Conservation (phyloP, 1,140 invertebrate genomes). For the Leptonema lineaticorne region DNA sequence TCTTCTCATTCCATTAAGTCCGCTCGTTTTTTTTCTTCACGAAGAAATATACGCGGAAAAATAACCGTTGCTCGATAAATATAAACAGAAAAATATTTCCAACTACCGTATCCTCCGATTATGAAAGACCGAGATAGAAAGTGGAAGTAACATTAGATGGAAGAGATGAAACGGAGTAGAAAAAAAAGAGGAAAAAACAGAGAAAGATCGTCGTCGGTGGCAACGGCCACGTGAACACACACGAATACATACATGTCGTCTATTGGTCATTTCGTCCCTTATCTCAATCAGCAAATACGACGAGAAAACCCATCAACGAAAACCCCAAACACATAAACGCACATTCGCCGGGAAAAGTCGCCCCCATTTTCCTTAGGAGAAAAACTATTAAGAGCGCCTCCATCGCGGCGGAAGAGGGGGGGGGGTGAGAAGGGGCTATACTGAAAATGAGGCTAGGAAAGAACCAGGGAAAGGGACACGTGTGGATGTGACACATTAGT, state of each 20-base stretch:
- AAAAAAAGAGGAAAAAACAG: too few species aligned
- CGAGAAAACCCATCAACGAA: constrained; percentile 24
- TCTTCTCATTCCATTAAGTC: too few species aligned
- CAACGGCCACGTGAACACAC: too few species aligned
- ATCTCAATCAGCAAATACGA: constrained; percentile 35
- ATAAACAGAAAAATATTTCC: constrained; percentile 12
- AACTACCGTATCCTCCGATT: background rate
- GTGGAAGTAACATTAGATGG: too few species aligned
- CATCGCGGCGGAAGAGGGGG: too few species aligned
- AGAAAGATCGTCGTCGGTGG: too few species aligned
- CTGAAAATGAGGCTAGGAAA: background rate
- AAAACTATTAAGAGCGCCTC: constrained; percentile 39
- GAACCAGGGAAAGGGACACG: constrained; percentile 24
- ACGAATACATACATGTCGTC: background rate
- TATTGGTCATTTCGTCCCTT: constrained; percentile 38
- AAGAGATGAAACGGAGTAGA: background rate
- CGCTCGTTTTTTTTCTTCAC: too few species aligned
- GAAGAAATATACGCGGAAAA: background rate
- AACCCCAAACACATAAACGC: constrained; percentile 35
- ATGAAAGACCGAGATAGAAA: too few species aligned
- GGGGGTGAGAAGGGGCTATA: background rate
- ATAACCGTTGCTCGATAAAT: constrained; percentile 6
- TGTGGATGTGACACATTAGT: constrained; percentile 43
- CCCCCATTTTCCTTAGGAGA: constrained; percentile 8
- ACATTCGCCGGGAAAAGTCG: constrained; percentile 26